These are phyloP conservation scores for Zosterops hypoxanthus DNA, from an alignment of 2,113 vertebrate species.

Conservation along the genomic window DNA sequence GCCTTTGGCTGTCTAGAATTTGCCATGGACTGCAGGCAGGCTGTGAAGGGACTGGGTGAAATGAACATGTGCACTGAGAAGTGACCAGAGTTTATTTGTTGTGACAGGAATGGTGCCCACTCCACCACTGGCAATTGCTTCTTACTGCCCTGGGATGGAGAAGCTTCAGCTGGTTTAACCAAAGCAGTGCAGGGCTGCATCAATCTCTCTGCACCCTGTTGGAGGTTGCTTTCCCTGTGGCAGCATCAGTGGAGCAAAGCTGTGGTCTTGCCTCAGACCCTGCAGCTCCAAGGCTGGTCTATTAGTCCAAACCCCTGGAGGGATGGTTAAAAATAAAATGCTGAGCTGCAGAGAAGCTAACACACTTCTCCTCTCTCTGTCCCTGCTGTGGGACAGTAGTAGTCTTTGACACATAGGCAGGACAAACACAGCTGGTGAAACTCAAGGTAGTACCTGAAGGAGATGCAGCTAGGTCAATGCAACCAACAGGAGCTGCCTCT, in stretches of 20 bases:
- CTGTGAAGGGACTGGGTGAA: rapidly evolving
- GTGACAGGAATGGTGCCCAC: neutral
- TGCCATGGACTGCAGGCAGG: neutral
- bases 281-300: neutral
- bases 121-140: rapidly evolving
- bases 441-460: neutral
- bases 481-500: neutral
- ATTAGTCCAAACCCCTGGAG: neutral
- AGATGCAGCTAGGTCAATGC: neutral
- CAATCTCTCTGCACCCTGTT: neutral
- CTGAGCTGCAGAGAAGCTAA: neutral
- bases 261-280: neutral
- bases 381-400: neutral
- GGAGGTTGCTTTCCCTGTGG: neutral
- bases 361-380: neutral
- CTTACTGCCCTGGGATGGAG: neutral
- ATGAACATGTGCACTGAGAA: neutral
- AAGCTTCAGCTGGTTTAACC: neutral
- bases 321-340: neutral
- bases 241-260: neutral
- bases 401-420: neutral
- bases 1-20: neutral
- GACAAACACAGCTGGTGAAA: neutral
- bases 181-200: neutral
- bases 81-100: neutral